Evolutionary conservation across 1,140 invertebrate species (phyloP).

Genomic region (Sitobion miscanthi): DNA sequence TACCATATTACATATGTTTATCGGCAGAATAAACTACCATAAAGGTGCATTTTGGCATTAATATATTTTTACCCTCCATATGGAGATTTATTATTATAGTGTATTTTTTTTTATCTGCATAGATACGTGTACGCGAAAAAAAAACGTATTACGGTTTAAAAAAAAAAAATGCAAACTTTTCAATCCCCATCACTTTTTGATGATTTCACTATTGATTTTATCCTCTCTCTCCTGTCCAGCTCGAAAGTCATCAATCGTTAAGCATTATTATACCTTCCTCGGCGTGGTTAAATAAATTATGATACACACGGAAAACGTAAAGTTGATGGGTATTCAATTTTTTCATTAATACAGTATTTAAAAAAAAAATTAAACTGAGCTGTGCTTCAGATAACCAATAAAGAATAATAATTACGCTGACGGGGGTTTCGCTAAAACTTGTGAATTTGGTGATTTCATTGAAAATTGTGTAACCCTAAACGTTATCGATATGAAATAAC

Average conservation of each 20-base stretch:
- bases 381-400: background rate
- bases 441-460: background rate
- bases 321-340: constrained; percentile 4
- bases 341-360: background rate
- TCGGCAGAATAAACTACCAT: constrained; percentile 12
- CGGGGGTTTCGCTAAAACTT: background rate
- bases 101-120: background rate
- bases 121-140: background rate
- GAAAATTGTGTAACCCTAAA: background rate
- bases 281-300: background rate
- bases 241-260: constrained; percentile 20
- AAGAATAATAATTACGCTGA: constrained; percentile 1
- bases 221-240: background rate
- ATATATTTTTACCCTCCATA: constrained; percentile 3
- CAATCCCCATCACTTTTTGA: constrained; percentile 19
- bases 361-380: background rate
- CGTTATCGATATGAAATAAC: background rate
- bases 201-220: constrained; percentile 25
- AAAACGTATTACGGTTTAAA: background rate
- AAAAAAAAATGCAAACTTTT: background rate
- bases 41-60: constrained; percentile 24
- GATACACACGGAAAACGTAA: background rate
- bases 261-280: background rate
- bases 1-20: constrained; percentile 31
- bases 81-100: constrained; percentile 23